Evolutionary conservation across 2,888 invertebrate genomes (phyloP).

Genomic region (Nyleta sp.): DNA sequence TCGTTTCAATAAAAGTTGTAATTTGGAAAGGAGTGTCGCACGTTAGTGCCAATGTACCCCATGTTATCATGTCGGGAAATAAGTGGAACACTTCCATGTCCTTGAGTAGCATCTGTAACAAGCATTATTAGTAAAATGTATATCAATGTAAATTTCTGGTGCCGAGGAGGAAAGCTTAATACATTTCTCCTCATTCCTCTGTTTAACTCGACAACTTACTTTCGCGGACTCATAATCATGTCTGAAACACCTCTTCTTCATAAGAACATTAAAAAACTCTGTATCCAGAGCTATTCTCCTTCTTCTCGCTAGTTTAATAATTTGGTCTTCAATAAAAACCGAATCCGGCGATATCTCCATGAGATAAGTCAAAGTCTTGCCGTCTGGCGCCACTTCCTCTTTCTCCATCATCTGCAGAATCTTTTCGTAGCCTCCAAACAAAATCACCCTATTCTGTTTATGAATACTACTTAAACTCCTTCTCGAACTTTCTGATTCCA

Average conservation of each 20-base stretch:
- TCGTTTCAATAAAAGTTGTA: constrained; percentile 86
- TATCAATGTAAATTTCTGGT: neutral
- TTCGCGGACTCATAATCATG: constrained; percentile 88
- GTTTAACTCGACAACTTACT: constrained; percentile 82
- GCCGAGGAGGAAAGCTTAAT: too few species aligned
- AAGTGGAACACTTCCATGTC: constrained; percentile 83
- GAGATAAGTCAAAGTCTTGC: constrained; percentile 91
- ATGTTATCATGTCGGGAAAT: constrained; percentile 91
- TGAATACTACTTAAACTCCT: constrained; percentile 70
- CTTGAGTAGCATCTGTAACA: constrained; percentile 81
- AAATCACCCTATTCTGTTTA: constrained; percentile 86
- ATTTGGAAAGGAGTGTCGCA: constrained; percentile 88
- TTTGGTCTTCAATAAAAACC: constrained; percentile 86
- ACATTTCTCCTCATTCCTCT: too few species aligned
- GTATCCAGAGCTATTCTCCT: constrained; percentile 87
- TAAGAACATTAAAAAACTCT: constrained; percentile 93
- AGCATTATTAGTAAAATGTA: neutral
- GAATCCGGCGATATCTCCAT: constrained; percentile 88
- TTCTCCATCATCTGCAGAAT: constrained; percentile 89
- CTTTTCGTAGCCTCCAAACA: constrained; percentile 92
- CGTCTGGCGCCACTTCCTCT: constrained; percentile 87
- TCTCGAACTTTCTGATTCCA: neutral
- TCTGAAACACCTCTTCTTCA: constrained; percentile 90
- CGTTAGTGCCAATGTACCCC: constrained; percentile 92
- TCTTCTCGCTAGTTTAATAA: constrained; percentile 86